Base-by-base conservation (phyloP, 2,888 invertebrate genomes). In the Lingula anatina region DNA sequence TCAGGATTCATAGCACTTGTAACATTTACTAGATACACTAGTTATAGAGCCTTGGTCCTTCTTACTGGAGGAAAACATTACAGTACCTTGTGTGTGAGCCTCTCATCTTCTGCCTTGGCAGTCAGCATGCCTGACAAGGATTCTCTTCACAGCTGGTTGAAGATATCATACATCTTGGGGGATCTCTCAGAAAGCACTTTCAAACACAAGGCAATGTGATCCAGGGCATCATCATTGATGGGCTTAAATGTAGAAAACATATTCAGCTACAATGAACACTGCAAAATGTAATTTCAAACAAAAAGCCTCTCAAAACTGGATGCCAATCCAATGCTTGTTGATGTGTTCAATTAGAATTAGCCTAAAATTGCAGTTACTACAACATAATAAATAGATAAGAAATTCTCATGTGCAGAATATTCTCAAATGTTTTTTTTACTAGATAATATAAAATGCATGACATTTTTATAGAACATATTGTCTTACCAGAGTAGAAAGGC, bases 151-250 rank as follows among this genome's bases (percentile, higher is more conserved):
- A 84, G 83, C 47, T 81, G 78, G 47, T 84, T 86, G 75, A 88
- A 94, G 44, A 88, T 85, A 37, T 84, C 81, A 12, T 85, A 82
- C 47, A 89, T 83, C 52, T 84, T 77, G 0, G 83, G 82, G 3
- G 86, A 76, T 39, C 62, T 62, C 53, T 80, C 79, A 2, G 78
- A 73, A 47, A 81, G 61, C 27, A 81, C 78, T 50, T 81, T 77
- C 59, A 93, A 78, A 69, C 91, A 91, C 60, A 89, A 81, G 44
- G 90, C 85, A 50, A 93, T 85, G 71, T 94, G 86, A 75, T 97
- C 95, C 31, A 85, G 80, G 78, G 75, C 76, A 54, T 99, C 97
- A 63, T 95, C 91, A n/a, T 95, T 97, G 62, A 97, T 90, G 0
- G 87, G 84, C 75, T 87, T 86, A 9, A 62, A 50, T 15, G 66